Base-by-base conservation (phyloP, 2,113 vertebrate genomes). In the Pterocles burchelli region DNA sequence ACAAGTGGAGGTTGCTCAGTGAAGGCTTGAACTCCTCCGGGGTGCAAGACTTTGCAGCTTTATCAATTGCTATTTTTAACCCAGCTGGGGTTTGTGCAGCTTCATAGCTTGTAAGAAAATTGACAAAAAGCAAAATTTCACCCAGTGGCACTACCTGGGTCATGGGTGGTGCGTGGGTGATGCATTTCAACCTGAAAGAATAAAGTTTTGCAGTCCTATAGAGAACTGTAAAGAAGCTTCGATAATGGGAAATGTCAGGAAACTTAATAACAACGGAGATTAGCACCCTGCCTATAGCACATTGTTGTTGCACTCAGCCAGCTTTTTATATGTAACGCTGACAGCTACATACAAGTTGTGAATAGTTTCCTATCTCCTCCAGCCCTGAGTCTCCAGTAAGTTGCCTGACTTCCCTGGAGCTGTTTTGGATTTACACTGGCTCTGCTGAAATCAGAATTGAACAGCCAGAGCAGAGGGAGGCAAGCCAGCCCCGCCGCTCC, bases 331-430 rank as follows among this genome's bases (percentile, higher is more conserved):
- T 52, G 28, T 11, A 48, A 45, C 24, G 57, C 68, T 49, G 48
- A 87, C 79, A 95, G 89, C 95, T 65, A 45, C 58, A 21, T 24
- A 85, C 67, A 61, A 91, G 85, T 84, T 93, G 88, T 58, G 74
- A 94, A 80, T 34, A 66, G 51, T 74, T 93, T 84, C 76, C 91
- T 33, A 87, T 81, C 89, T 93, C 91, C 52, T 52, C 36, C 2
- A 68, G 55, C 51, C 54, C 57, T 8, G 38, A 49, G 57, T 28
- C 85, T 71, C 43, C 63, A 57, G 72, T 8, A 91, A 62, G 59
- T 24, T 20, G 21, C 22, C 29, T 36, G 67, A 25, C 59, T 86
- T 89, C 63, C 84, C 51, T 13, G 11, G 65, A 91, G n/a, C 70
- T 92, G 70, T 7, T 95, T 36, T 57, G 75, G 91, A 52, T 90